Evolutionary conservation across 2,113 vertebrate species (phyloP).

Genomic region (Phalacrocorax pelagicus): DNA sequence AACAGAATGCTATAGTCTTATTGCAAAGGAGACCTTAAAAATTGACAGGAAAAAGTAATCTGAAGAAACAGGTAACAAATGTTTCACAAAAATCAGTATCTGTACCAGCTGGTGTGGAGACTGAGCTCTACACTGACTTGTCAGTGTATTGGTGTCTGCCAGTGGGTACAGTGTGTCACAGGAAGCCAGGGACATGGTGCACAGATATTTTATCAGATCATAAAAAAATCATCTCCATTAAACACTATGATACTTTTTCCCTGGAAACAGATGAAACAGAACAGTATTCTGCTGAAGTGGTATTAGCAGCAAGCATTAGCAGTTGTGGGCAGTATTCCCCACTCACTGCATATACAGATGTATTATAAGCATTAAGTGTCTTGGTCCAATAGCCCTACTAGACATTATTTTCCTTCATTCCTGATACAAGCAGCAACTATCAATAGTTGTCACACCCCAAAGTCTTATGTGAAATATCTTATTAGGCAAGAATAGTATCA

Average conservation of each 20-base stretch:
- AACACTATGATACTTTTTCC: background rate
- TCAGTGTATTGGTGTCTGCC: background rate
- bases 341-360: background rate
- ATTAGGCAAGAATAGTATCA: background rate
- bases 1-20: background rate
- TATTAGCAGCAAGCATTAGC: background rate
- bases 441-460: background rate
- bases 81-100: background rate
- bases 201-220: background rate
- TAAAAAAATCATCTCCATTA: background rate
- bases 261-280: background rate
- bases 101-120: background rate
- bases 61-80: background rate
- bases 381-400: background rate
- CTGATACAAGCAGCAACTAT: background rate
- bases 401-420: background rate
- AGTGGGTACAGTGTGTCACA: background rate
- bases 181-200: background rate
- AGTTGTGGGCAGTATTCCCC: background rate
- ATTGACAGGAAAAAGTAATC: rapidly evolving
- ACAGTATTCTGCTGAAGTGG: background rate
- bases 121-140: background rate
- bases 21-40: background rate
- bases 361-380: background rate
- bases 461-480: background rate